Base-by-base conservation (phyloP, 2,113 vertebrate genomes). In the Chrysochloris asiatica region DNA sequence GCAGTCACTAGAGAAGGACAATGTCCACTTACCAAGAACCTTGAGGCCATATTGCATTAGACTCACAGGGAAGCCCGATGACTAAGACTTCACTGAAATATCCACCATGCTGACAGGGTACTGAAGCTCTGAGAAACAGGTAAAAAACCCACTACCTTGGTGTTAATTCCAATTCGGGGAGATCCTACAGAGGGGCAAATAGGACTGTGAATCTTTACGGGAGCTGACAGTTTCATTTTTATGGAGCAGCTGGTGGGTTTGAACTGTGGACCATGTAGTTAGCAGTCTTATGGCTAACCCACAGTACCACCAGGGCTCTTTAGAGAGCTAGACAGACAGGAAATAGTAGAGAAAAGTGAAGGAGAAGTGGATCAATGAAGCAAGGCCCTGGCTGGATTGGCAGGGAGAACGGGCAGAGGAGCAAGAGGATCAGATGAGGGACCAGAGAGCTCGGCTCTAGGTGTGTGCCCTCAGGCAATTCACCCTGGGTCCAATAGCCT, bases 381-480 rank as follows among this genome's bases (percentile, higher is more conserved):
- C 3, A 1, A 41, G 52, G 10, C 22, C 3, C 0, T 22, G 61
- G 5, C 59, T 79, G 73, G 24, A 16, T 4, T 33, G 1, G 30
- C 63, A 26, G 8, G 45, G 19, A 41, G n/a, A 38, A 2, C 36
- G 8, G 3, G 2, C 1, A 50, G 9, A 38, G 36, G 7, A 41
- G 26, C 36, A 83, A 45, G 16, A 16, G 36, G 77, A 13, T 11
- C 61, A 83, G 30, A 33, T 21, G 61, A 26, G 2, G 1, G 12
- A 5, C 24, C 19, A 30, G 8, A 61, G 21, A 54, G 59, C 3
- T 6, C 26, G 19, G 12, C 8, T 38, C 30, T 1, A 12, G 8
- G 22, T 26, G 1, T 7, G 22, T 54, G 17, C n/a, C 11, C 3
- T 4, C 54, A 6, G 45, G 8, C 0, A 38, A 1, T n/a, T 13